Percentiles rank a stretch among this genome's conserved stretches.
phyloP scores from a whole-genome alignment of 2,797 vertebrate genomes.

The Anabacerthia variegaticeps region DNA sequence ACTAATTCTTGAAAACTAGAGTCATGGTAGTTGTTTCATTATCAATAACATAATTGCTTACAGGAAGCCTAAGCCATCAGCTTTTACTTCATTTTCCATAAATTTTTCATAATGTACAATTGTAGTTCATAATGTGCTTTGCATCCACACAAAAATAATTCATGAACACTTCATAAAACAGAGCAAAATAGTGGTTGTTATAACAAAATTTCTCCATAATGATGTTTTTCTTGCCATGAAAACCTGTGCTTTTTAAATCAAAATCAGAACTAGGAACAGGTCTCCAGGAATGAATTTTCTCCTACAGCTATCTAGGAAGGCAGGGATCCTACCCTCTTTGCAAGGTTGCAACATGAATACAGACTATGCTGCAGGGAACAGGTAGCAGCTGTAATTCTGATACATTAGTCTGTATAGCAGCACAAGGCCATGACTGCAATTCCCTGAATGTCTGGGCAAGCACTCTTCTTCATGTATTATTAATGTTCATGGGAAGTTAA shows the following conservation, averaged over 20 bases:
- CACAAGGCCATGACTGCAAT: not conserved
- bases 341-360: not conserved
- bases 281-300: not conserved
- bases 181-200: not conserved
- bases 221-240: not conserved
- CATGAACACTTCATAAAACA: not conserved
- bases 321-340: not conserved
- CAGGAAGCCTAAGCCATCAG: not conserved
- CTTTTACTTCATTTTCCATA: not conserved
- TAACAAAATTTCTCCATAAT: not conserved
- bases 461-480: constrained; percentile 7
- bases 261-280: not conserved
- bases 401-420: not conserved
- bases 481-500: not conserved
- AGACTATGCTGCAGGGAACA: not conserved
- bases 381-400: constrained; percentile 42
- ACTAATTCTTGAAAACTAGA: not conserved
- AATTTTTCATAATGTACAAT: not conserved
- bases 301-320: not conserved
- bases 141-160: not conserved
- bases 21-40: not conserved
- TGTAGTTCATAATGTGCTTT: not conserved
- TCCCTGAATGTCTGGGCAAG: constrained; percentile 1
- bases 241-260: not conserved
- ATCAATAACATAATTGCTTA: not conserved